A percentile compares a stretch with the other conserved stretches of the same genome.
These are phyloP conservation scores for Caranx ignobilis DNA, from an alignment of 2,113 vertebrate species.

Conservation along the genomic window DNA sequence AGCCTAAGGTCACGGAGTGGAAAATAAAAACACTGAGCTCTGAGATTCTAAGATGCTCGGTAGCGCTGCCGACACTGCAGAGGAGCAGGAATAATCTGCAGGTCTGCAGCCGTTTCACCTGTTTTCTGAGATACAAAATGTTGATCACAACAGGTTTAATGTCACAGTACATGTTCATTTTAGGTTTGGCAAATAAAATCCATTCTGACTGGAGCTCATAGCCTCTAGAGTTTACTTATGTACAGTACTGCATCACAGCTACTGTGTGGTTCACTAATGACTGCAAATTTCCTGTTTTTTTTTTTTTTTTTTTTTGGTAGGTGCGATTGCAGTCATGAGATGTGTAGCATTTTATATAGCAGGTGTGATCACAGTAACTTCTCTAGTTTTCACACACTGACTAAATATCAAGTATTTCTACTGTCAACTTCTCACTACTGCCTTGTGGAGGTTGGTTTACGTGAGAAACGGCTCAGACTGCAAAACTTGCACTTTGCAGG, in stretches of 20 bases:
- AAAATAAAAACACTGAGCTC: too few relatives aligned
- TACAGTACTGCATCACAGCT: too few relatives aligned
- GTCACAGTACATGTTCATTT: not conserved
- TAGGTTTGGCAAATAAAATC: not conserved
- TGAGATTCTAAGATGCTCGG: too few relatives aligned
- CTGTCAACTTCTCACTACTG: not conserved
- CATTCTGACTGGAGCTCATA: not conserved
- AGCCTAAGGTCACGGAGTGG: too few relatives aligned
- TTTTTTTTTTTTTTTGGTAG: too few relatives aligned
- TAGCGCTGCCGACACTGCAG: not conserved
- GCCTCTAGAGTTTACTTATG: too few relatives aligned
- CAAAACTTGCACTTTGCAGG: not conserved
- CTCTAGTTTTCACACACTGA: not conserved
- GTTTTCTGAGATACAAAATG: not conserved
- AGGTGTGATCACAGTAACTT: not conserved
- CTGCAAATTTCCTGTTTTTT: not conserved
- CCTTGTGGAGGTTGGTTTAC: not conserved
- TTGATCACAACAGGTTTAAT: not conserved
- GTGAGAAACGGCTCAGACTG: constrained; percentile 6
- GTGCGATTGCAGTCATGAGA: not conserved
- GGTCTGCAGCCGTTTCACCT: too few relatives aligned
- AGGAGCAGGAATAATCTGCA: not conserved
- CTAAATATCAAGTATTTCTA: not conserved
- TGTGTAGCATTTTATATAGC: not conserved
- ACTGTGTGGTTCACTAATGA: not conserved